Evolutionary conservation across 2,888 invertebrate genomes (phyloP).

Genomic region (Troides helena): DNA sequence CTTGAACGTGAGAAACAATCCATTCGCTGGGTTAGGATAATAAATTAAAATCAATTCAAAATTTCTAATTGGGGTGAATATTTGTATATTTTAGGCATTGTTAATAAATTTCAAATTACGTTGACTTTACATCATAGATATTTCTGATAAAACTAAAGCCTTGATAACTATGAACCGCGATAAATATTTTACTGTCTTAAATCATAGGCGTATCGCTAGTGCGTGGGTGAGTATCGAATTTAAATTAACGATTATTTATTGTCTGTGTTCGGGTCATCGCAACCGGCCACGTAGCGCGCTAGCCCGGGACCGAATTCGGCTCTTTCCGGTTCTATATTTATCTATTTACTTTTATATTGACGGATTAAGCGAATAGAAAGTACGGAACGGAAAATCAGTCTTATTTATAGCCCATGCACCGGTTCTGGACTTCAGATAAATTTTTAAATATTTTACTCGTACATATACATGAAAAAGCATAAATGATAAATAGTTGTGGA

Average conservation of each 20-base stretch:
- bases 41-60: not conserved
- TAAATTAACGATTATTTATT: constrained; percentile 71
- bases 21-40: not conserved
- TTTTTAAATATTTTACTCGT: too few species aligned
- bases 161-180: constrained; percentile 27
- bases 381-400: constrained; percentile 43
- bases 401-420: constrained; percentile 46
- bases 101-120: constrained; percentile 3
- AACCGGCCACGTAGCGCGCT: constrained; percentile 48
- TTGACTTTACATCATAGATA: constrained; percentile 14
- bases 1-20: not conserved
- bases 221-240: constrained; percentile 66
- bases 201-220: constrained; percentile 57
- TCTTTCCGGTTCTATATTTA: constrained; percentile 60
- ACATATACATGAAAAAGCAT: too few species aligned
- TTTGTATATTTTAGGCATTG: not conserved
- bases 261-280: constrained; percentile 56
- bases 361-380: constrained; percentile 7
- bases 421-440: too few species aligned
- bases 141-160: constrained; percentile 8
- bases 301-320: constrained; percentile 47
- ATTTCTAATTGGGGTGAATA: not conserved
- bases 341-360: constrained; percentile 2
- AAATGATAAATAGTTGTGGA: too few species aligned
- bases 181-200: constrained; percentile 50